phyloP scores from a whole-genome alignment of 2,113 vertebrate species.

The Cranoglanis bouderius region DNA sequence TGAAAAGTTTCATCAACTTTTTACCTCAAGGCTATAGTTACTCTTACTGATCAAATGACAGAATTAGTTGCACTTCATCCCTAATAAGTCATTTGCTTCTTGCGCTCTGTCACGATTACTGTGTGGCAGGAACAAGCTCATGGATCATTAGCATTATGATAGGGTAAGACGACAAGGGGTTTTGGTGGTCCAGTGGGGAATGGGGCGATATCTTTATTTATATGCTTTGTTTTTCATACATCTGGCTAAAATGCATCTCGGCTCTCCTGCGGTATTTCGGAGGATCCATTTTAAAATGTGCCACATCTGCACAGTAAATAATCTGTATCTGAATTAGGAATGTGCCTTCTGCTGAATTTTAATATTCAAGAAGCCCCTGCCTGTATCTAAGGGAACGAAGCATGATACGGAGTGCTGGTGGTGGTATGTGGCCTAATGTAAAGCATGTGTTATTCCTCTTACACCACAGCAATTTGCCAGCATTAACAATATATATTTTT shows the following conservation, averaged over 20 bases:
- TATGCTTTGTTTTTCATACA: neutral
- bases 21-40: neutral
- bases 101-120: neutral
- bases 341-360: neutral
- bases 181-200: neutral
- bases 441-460: neutral
- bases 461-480: neutral
- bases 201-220: neutral
- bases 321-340: neutral
- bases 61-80: neutral
- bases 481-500: too few relatives aligned
- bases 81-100: neutral
- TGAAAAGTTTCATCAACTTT: slow-evolving; percentile 41
- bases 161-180: neutral
- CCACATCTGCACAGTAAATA: neutral
- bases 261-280: neutral
- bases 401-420: neutral
- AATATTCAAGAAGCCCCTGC: neutral
- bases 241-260: neutral
- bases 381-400: neutral
- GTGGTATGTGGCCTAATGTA: neutral
- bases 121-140: neutral
- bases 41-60: too few relatives aligned
- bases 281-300: neutral
- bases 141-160: neutral